Conservation (phyloP, 2,797 vertebrate species). For the Dermochelys coriacea region DNA sequence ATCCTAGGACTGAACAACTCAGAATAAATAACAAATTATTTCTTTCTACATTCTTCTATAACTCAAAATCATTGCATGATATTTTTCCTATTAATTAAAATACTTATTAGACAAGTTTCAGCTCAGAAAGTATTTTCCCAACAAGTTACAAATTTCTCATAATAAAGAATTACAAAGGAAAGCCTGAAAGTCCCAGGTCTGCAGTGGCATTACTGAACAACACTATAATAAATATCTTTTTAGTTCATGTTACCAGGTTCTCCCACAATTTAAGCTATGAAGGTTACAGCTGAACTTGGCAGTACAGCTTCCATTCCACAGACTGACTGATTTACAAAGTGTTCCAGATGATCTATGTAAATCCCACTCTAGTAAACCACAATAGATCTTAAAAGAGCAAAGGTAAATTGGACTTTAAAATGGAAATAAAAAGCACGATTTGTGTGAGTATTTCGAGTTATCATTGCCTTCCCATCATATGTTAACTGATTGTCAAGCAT, state of each 20-base stretch:
- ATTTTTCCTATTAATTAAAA: background rate
- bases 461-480: background rate
- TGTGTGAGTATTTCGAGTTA: background rate
- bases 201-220: rapidly evolving
- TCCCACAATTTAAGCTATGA: background rate
- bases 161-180: background rate
- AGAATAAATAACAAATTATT: background rate
- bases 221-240: background rate
- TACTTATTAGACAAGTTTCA: background rate
- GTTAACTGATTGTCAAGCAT: background rate
- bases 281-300: background rate
- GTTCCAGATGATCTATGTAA: background rate
- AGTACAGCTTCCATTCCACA: conserved; percentile 9
- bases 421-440: background rate
- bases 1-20: background rate
- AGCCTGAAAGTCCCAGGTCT: background rate
- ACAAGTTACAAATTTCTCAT: background rate
- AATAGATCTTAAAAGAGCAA: background rate
- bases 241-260: background rate
- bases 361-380: background rate
- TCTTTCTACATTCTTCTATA: background rate
- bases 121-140: background rate
- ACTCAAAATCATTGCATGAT: background rate
- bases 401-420: background rate
- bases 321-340: rapidly evolving